Evolutionary conservation across 2,797 vertebrate genomes (phyloP), one percentile per base, ranked within the genome.

Genomic region (Molossus alvarezi): DNA sequence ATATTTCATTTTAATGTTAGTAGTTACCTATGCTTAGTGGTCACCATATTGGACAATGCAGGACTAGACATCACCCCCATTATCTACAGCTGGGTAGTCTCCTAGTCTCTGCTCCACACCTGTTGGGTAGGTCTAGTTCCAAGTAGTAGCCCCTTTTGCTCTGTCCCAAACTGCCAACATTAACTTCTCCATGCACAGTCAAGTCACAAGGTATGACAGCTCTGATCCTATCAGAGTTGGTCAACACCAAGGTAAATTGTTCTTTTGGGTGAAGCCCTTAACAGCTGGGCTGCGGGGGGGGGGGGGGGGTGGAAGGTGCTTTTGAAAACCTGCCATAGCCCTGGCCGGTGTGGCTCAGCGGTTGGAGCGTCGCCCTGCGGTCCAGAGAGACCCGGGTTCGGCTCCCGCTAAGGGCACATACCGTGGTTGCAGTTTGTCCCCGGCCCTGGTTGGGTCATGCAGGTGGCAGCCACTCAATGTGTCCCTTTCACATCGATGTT

Each of bases 1-100:
- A 79, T 71, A 91, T 75, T 79, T 95, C 11, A 62, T 91, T 33
- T 81, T 69, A 81, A 93, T 73, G 20, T 12, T 51, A 89, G 87
- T 55, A 93, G 53, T 53, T 33, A 17, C 8, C 18, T 64, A 13
- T 33, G 21, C 41, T 23, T 15, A 37, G 5, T 25, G 27, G 64
- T 58, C 25, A 23, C 18, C 20, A 8, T 72, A 45, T 6, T 73
- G 33, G 33, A 45, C 71, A 67, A n/a, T 0, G 20, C 25, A 60
- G 71, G 48, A 71, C 69, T 53, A 48, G 20, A 7, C 5, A 29
- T 67, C 62, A 77, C 33, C 45, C 45, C 11, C 7, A 15, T 87
- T 21, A 55, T 51, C 48, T 58, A 15, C 25, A 51, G 21, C 8
- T 41, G 58, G 33, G 11, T 10, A 41, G 51, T 15, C 51, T 13